Evolutionary conservation across 2,888 invertebrate genomes (phyloP), one percentile per base, ranked within the genome.

Genomic region (Zelleria hepariella): DNA sequence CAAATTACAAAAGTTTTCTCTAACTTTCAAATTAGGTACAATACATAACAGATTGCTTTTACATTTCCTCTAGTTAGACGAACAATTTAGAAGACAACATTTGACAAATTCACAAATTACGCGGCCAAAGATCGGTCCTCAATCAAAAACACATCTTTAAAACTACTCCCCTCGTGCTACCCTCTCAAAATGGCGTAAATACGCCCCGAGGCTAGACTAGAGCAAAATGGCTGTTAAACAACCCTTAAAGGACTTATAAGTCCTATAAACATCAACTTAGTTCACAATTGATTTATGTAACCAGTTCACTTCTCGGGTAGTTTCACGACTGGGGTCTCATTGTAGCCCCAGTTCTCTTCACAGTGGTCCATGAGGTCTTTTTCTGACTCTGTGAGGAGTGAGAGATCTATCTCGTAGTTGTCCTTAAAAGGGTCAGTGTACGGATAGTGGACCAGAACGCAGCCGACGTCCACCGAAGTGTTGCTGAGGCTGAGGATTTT

Each of bases 301-400:
- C 5, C 21, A 48, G 47, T 81, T 90, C 91, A 92, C 86, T 91
- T 90, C 71, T 89, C 90, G 2, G 94, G 94, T 57, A 94, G 76
- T 75, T 92, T 91, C 63, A 94, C 90, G 60, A 93, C 90, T 62
- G 93, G 93, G 65, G 90, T 85, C 64, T 92, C 91, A 42, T 90
- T 87, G 67, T 90, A 89, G 63, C 91, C 92, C 89, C 93, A 91
- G 62, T 91, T 91, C 62, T 89, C 88, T 70, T 93, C 93, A 69
- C 93, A 94, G 73, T 92, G 91, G 64, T 93, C 92, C 25, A 93
- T 90, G 65, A 94, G 70, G 57, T 90, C 86, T 69, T 90, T 91
- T 70, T 94, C 94, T 0, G 91, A 77, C 26, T 91, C 91, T 0
- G 92, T 91, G 55, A 93, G 78, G 15, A 81, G 72, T 60, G 91